Conservation (phyloP, 1,140 invertebrate genomes). For the Nasonia giraulti region DNA sequence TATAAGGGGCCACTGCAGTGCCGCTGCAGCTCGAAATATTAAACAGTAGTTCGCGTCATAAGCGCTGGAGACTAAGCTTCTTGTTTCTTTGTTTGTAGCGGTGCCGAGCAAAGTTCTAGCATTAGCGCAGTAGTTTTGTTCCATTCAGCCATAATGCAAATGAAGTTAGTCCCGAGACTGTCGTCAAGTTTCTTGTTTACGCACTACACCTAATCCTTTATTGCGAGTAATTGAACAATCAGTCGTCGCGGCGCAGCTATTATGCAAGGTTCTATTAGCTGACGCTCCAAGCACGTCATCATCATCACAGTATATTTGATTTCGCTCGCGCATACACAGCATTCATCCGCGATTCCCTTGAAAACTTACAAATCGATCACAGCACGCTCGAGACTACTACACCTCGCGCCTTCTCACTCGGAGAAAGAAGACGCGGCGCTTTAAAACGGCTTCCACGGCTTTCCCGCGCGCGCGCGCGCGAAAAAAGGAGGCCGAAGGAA, state of each 20-base stretch:
- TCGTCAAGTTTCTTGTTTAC: background rate
- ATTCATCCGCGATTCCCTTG: too few relatives aligned
- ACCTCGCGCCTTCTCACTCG: too few relatives aligned
- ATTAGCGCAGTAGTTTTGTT: background rate
- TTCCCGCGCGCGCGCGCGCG: background rate
- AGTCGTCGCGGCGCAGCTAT: background rate
- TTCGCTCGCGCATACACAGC: too few relatives aligned
- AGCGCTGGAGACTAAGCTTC: background rate
- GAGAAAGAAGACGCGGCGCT: too few relatives aligned
- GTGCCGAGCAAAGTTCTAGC: background rate
- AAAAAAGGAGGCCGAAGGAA: background rate
- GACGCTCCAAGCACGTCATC: too few relatives aligned
- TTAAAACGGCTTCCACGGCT: too few relatives aligned
- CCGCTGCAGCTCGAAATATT: background rate
- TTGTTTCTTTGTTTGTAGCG: background rate
- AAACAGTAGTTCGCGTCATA: background rate
- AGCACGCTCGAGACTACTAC: too few relatives aligned
- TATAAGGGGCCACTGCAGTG: too few relatives aligned
- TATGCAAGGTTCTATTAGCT: background rate
- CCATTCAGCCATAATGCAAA: too few relatives aligned
- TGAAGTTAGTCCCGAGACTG: too few relatives aligned
- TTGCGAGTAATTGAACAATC: background rate
- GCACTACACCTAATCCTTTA: background rate
- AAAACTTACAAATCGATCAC: too few relatives aligned
- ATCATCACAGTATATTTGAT: too few relatives aligned